Percentiles rank a stretch among this genome's conserved stretches.
These are phyloP conservation scores for Allobates femoralis DNA, from an alignment of 2,797 vertebrate species.

Conservation along the genomic window DNA sequence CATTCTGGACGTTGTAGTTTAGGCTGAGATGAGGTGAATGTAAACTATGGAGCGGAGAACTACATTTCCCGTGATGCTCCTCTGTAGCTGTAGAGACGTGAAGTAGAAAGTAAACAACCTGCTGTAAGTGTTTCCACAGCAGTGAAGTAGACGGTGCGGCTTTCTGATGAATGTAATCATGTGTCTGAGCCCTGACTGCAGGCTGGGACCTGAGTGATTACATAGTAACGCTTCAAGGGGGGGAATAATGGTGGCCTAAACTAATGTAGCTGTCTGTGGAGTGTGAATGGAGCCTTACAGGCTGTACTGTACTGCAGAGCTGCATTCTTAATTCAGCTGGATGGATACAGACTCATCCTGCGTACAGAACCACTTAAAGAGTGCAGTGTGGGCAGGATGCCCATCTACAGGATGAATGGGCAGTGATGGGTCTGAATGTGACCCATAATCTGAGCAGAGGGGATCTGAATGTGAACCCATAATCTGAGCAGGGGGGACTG, in stretches of 20 bases:
- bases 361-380: not conserved
- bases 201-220: not conserved
- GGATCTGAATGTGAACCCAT: no score
- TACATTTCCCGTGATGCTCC: slow-evolving; percentile 64
- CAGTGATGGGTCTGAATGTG: no score
- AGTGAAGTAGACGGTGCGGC: not conserved
- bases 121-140: slow-evolving; percentile 5
- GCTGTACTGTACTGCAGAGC: not conserved
- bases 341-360: not conserved
- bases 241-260: not conserved
- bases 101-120: slow-evolving; percentile 63
- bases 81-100: slow-evolving; percentile 35
- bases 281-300: not conserved
- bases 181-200: no score
- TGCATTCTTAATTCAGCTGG: not conserved
- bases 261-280: not conserved
- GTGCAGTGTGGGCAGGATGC: no score
- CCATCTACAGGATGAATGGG: no score
- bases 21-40: not conserved
- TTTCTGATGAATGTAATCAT: not conserved
- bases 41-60: slow-evolving; percentile 29
- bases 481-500: no score
- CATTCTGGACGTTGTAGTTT: slow-evolving; percentile 65
- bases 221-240: not conserved
- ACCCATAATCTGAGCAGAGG: no score